These are phyloP conservation scores for Athetis lepigone DNA, from an alignment of 2,888 invertebrate genomes.

Conservation along the genomic window DNA sequence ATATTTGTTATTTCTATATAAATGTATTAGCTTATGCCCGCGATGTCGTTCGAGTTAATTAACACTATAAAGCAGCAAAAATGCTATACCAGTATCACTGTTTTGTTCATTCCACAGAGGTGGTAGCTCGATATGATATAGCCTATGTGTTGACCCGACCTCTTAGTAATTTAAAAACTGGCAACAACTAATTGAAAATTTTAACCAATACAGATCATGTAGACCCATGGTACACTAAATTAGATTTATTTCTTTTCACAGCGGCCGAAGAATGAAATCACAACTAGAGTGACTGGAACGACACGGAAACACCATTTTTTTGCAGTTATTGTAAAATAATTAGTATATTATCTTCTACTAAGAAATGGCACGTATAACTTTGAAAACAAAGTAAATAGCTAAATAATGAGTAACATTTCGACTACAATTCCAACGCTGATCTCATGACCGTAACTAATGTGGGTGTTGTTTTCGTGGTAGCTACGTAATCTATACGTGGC, in stretches of 20 bases:
- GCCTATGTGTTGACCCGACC: too few relatives aligned
- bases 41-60: too few relatives aligned
- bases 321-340: slow-evolving; percentile 15
- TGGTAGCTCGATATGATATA: too few relatives aligned
- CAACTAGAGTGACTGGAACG: slow-evolving; percentile 34
- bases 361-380: slow-evolving; percentile 16
- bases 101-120: too few relatives aligned
- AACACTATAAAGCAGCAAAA: too few relatives aligned
- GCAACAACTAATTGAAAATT: too few relatives aligned
- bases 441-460: slow-evolving; percentile 25
- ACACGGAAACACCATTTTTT: slow-evolving; percentile 25
- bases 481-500: slow-evolving; percentile 8
- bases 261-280: slow-evolving; percentile 36
- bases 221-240: too few relatives aligned
- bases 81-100: too few relatives aligned
- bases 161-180: too few relatives aligned
- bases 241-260: slow-evolving; percentile 26
- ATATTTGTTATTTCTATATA: too few relatives aligned
- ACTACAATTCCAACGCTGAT: slow-evolving; percentile 21
- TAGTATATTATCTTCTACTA: slow-evolving; percentile 20
- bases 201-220: too few relatives aligned
- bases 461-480: slow-evolving; percentile 13
- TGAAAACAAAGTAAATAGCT: not conserved
- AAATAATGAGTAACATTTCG: not conserved
- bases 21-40: too few relatives aligned